These are phyloP conservation scores for Tipula lateralis DNA, from an alignment of 2,888 invertebrate species.

Conservation along the genomic window DNA sequence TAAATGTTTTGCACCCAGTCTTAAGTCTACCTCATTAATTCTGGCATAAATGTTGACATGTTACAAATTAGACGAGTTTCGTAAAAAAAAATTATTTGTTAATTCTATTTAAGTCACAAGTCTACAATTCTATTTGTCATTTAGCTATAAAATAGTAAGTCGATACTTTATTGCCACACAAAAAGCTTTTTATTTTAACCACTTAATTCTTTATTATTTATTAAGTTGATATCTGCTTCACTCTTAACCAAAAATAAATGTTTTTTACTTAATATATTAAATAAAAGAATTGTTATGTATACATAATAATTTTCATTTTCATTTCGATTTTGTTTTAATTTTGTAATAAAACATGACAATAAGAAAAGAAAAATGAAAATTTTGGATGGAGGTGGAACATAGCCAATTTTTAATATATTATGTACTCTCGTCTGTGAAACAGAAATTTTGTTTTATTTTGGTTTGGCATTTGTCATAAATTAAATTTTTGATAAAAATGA, in stretches of 20 bases:
- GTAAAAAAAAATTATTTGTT: too few relatives aligned
- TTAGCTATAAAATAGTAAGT: neutral
- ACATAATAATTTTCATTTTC: constrained; percentile 2
- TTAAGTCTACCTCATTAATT: neutral
- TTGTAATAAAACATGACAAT: constrained; percentile 3
- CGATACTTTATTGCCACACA: neutral
- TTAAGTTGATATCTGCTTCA: neutral
- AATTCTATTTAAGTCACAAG: neutral
- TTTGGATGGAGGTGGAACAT: neutral
- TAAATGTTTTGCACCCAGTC: neutral
- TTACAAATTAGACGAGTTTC: neutral
- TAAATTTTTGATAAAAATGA: neutral
- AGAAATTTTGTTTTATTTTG: neutral
- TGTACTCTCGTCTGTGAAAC: neutral
- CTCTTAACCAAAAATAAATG: neutral
- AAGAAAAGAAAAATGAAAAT: neutral
- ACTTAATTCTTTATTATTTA: neutral
- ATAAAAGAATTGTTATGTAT: neutral
- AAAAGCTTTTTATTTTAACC: neutral
- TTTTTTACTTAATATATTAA: neutral
- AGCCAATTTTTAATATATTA: constrained; percentile 3
- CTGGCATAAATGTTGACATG: neutral
- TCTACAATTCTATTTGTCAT: neutral
- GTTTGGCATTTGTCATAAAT: constrained; percentile 1
- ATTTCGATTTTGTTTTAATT: neutral